A percentile compares a stretch with the other conserved stretches of the same genome.
Evolutionary conservation across 2,888 invertebrate genomes (phyloP).

Genomic region (Psococerastis gibbosa): DNA sequence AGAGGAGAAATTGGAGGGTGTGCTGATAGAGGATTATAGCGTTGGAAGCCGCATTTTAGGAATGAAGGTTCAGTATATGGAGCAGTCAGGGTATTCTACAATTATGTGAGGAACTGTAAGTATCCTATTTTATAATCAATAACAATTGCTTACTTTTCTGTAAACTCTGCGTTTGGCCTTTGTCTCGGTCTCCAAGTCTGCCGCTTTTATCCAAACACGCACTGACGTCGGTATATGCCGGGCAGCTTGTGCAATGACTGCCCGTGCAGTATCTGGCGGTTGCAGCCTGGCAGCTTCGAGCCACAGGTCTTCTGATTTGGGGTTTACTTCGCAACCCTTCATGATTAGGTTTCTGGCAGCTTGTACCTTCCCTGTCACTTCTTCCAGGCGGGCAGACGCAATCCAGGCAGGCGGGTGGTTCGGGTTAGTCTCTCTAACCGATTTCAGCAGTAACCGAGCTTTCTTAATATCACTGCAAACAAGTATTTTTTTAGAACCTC

Average conservation of each 20-base stretch:
- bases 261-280: slow-evolving; percentile 83
- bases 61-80: too few species aligned
- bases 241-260: slow-evolving; percentile 92
- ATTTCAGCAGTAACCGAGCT: slow-evolving; percentile 82
- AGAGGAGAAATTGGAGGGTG: too few species aligned
- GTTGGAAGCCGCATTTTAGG: too few species aligned
- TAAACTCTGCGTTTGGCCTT: slow-evolving; percentile 92
- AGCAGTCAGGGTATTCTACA: too few species aligned
- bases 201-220: slow-evolving; percentile 94
- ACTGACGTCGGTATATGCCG: slow-evolving; percentile 90
- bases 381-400: slow-evolving; percentile 92
- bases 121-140: too few species aligned
- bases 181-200: slow-evolving; percentile 79
- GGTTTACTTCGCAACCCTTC: slow-evolving; percentile 96
- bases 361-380: slow-evolving; percentile 93
- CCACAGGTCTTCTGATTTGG: slow-evolving; percentile 95
- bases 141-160: slow-evolving; percentile 51
- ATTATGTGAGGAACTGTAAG: too few species aligned
- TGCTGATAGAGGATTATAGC: too few species aligned
- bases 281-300: slow-evolving; percentile 89
- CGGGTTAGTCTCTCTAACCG: slow-evolving; percentile 93
- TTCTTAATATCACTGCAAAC: slow-evolving; percentile 72
- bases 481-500: slow-evolving; percentile 8
- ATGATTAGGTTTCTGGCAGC: slow-evolving; percentile 93
- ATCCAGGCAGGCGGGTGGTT: slow-evolving; percentile 99